These are phyloP conservation scores for Cathartes aura DNA, from an alignment of 2,113 vertebrate species.

Conservation along the genomic window DNA sequence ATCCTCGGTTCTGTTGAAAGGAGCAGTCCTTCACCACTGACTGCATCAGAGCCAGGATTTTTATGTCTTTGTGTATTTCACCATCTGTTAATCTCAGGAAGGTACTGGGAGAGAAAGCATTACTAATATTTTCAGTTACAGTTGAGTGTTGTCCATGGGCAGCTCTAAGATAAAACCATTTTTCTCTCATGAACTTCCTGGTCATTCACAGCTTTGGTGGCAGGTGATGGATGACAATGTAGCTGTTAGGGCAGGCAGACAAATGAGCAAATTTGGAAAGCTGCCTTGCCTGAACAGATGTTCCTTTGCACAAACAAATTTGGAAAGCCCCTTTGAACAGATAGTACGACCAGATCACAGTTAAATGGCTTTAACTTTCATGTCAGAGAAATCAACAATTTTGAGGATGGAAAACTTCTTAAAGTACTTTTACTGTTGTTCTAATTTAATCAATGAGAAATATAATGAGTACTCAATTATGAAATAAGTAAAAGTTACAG, in stretches of 20 bases:
- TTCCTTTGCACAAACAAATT: background rate
- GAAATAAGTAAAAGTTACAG: background rate
- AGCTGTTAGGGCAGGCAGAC: background rate
- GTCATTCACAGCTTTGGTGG: background rate
- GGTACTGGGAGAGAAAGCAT: background rate
- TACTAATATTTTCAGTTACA: background rate
- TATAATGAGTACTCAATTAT: background rate
- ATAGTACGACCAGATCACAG: accelerated
- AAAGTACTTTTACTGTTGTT: background rate
- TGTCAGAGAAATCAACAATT: background rate
- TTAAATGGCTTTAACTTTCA: background rate
- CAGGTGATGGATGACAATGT: background rate
- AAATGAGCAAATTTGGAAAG: background rate
- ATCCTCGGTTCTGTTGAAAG: background rate
- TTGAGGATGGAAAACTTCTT: background rate
- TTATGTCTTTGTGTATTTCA: background rate
- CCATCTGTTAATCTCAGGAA: background rate
- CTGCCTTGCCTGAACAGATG: background rate
- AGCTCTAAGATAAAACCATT: background rate
- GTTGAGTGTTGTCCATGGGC: background rate
- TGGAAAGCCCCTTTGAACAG: background rate
- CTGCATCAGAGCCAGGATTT: background rate
- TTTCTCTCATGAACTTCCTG: background rate
- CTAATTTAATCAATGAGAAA: background rate
- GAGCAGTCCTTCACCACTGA: background rate